Evolutionary conservation across 2,113 vertebrate species (phyloP).

Genomic region (Eulemur macaco): DNA sequence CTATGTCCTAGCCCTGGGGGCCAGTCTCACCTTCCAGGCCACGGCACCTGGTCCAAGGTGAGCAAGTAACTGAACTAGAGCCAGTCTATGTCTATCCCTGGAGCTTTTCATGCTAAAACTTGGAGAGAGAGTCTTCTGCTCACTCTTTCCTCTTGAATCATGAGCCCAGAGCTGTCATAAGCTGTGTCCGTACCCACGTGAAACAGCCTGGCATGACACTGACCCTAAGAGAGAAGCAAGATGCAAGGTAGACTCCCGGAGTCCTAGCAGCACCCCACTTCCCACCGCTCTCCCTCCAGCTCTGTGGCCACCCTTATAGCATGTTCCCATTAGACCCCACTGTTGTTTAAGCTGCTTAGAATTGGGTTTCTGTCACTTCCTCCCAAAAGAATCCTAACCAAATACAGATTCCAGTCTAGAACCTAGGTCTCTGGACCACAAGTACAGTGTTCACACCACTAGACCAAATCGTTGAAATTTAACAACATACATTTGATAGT

Average conservation of each 20-base stretch:
- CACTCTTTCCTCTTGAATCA: not conserved
- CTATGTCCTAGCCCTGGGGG: not conserved
- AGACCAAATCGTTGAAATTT: not conserved
- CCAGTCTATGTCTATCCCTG: not conserved
- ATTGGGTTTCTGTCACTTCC: not conserved
- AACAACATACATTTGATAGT: not conserved
- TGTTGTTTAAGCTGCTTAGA: not conserved
- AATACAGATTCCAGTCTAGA: not conserved
- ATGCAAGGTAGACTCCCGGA: not conserved
- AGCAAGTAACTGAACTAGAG: not conserved
- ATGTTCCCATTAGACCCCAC: not conserved
- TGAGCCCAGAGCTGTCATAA: not conserved
- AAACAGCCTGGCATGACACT: not conserved
- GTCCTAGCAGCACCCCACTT: rapidly evolving
- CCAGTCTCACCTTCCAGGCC: not conserved
- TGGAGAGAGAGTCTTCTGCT: not conserved
- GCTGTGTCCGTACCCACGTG: too few species aligned
- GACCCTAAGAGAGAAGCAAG: not conserved
- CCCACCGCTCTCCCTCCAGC: too few species aligned
- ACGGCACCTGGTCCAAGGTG: not conserved
- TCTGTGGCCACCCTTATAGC: too few species aligned
- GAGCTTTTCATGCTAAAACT: not conserved
- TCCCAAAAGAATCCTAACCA: not conserved
- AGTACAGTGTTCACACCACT: not conserved
- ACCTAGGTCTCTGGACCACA: not conserved